phyloP scores from a whole-genome alignment of 2,888 invertebrate species.

The Laspeyria flexula region DNA sequence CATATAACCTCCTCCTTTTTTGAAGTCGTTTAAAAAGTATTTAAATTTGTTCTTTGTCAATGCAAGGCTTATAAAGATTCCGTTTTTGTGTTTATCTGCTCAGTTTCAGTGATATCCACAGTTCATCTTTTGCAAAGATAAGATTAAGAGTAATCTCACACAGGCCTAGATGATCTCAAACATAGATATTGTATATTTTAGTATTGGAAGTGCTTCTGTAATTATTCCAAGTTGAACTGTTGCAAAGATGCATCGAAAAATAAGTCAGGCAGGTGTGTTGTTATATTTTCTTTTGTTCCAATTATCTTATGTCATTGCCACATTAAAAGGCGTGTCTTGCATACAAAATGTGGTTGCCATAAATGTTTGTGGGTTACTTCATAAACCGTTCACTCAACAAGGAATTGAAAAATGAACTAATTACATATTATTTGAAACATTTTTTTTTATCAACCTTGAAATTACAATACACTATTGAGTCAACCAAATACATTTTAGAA shows the following conservation, averaged over 20 bases:
- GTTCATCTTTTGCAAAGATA: not conserved
- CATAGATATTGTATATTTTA: no score
- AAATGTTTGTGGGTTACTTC: not conserved
- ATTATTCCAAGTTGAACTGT: not conserved
- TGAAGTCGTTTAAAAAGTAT: no score
- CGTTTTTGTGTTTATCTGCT: no score
- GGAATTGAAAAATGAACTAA: constrained; percentile 5
- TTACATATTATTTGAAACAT: no score
- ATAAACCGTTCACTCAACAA: not conserved
- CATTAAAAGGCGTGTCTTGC: constrained; percentile 1
- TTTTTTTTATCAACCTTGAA: no score
- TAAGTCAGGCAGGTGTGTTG: not conserved
- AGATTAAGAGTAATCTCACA: no score
- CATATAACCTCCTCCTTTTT: no score
- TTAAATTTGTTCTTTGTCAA: not conserved
- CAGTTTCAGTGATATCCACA: not conserved
- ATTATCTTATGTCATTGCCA: not conserved
- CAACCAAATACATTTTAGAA: no score
- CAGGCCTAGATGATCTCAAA: no score
- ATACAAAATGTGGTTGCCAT: constrained; percentile 16
- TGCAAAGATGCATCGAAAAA: not conserved
- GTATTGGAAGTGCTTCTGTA: no score
- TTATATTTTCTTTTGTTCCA: constrained; percentile 1
- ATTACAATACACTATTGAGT: no score
- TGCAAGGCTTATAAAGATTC: no score